Base-by-base conservation (phyloP, 1,140 invertebrate genomes). In the Macrocentrus cingulum region DNA sequence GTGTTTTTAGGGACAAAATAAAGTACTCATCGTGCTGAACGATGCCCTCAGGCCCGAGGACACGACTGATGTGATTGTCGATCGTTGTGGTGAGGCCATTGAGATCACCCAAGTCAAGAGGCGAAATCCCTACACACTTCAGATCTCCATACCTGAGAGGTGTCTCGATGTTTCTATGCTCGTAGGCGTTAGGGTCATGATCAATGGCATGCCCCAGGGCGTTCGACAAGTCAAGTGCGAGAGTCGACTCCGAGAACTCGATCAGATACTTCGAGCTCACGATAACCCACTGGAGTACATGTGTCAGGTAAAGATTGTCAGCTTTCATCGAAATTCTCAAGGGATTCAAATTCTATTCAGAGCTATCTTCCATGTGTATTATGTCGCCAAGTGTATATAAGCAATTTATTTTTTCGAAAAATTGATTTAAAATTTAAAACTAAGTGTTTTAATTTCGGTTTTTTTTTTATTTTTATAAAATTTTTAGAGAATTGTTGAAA, bases 281-380 rank as follows among this genome's bases (percentile, higher is more conserved):
- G 88, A 91, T 62, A 91, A 90, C 75, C 91, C 91, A 0, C 75
- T 93, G 25, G 88, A 91, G 69, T 92, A 92, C 67, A 91, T 94
- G 86, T 92, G 91, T 63, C 90, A 91, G 83, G 88, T 90, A 81
- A 68, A 56, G 13, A n/a, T n/a, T n/a, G n/a, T n/a, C n/a, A n/a
- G n/a, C n/a, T n/a, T n/a, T n/a, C n/a, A n/a, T n/a, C n/a, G n/a
- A n/a, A n/a, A n/a, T n/a, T n/a, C n/a, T n/a, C n/a, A n/a, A n/a
- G n/a, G n/a, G n/a, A n/a, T n/a, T n/a, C n/a, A n/a, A n/a, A n/a
- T n/a, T n/a, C n/a, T n/a, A n/a, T n/a, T n/a, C n/a, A n/a, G n/a
- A n/a, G n/a, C n/a, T n/a, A n/a, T n/a, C n/a, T n/a, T n/a, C n/a
- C n/a, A n/a, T n/a, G n/a, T n/a, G n/a, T n/a, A n/a, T n/a, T n/a